phyloP scores from a whole-genome alignment of 2,113 vertebrate species.

The Callionymus lyra region DNA sequence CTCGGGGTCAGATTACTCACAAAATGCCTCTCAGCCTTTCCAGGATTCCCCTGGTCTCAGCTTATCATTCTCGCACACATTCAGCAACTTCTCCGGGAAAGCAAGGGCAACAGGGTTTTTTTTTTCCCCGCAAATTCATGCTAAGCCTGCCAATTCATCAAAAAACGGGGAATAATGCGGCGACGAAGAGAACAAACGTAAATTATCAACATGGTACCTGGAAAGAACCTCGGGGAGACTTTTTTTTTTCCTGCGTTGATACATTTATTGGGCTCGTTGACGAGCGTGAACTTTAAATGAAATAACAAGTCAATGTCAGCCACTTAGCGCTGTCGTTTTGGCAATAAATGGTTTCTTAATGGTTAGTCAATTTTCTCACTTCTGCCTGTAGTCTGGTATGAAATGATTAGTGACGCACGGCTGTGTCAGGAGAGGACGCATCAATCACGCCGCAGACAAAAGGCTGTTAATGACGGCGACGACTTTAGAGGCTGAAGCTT shows the following conservation, averaged over 20 bases:
- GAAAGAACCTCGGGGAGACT: conserved; percentile 2
- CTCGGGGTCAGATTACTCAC: conserved; percentile 62
- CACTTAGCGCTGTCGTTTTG: conserved; percentile 37
- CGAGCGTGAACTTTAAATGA: conserved; percentile 35
- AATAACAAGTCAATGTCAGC: conserved; percentile 39
- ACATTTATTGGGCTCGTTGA: conserved; percentile 7
- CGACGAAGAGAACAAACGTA: too few relatives aligned
- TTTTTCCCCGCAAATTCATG: neutral
- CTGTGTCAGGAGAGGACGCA: conserved; percentile 37
- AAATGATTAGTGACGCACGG: conserved; percentile 61
- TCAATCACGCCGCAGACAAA: conserved; percentile 53
- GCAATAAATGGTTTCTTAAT: conserved; percentile 55
- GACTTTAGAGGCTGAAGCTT: too few relatives aligned
- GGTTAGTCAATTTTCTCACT: conserved; percentile 49
- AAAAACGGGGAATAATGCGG: conserved; percentile 5
- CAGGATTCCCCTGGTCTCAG: conserved; percentile 49
- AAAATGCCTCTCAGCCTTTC: conserved; percentile 49
- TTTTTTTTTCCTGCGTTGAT: conserved; percentile 11
- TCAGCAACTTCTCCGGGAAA: conserved; percentile 25
- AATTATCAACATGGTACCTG: too few relatives aligned
- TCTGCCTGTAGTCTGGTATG: conserved; percentile 40
- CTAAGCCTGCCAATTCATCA: conserved; percentile 11
- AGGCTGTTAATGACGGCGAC: conserved; percentile 38
- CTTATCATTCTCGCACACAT: conserved; percentile 58
- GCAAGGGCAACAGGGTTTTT: conserved; percentile 32